Base-by-base conservation (phyloP, 2,797 vertebrate species). In the Danio choprae region DNA sequence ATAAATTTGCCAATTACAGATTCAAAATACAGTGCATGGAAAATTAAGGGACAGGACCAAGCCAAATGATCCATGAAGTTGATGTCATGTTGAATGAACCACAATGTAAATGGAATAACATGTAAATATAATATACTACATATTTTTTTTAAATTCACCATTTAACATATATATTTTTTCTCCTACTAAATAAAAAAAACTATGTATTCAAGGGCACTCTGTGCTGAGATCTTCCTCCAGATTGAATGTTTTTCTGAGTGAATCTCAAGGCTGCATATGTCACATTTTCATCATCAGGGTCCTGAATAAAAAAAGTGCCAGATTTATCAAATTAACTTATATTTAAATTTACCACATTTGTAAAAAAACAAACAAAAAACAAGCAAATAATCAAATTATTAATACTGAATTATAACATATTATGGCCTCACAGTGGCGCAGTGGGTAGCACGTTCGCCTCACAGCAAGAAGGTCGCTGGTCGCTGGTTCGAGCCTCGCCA, bases 261-360 rank as follows among this genome's bases (percentile, higher is more conserved):
- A 77, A 77, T 44, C 4, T 40, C 41, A 77, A 18, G 18, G 62
- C 63, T 56, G 63, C 74, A 20, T 67, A 67, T 36, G 74, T 58
- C 51, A 77, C 15, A 67, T 18, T 77, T 4, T 67, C 74, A 46
- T 36, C 60, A 55, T 76, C 74, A 64, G 38, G 3, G 8, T 64
- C 51, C 74, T 77, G 9, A 44, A 56, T 2, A n/a, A 10, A 77
- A 60, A 36, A 20, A 6, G 36, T 71, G 12, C 4, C 9, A 48
- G 20, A 60, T 7, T 16, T 10, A 29, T 58, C 16, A 72, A 58
- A 44, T 7, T 16, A 38, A 41, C 51, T 38, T 55, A 29, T n/a
- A 20, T 44, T 56, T 29, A 6, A 72, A 20, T 56, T 50, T 1
- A 6, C 7, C 9, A 15, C 8, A 50, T n/a, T 36, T 36, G 16